Base-by-base conservation (phyloP, 2,113 vertebrate species). In the Lanius ludovicianus region DNA sequence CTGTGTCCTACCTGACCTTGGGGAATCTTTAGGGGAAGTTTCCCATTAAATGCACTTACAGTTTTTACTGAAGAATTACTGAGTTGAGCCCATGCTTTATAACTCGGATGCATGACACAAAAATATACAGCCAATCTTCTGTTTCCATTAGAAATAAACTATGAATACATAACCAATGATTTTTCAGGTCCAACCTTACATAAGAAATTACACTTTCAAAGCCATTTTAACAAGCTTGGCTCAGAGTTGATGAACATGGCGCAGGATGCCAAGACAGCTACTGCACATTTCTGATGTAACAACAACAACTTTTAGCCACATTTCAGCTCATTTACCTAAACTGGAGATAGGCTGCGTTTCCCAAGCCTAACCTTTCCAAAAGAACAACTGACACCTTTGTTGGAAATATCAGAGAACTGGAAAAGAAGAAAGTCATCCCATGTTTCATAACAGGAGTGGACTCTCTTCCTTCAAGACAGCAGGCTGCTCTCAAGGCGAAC, bases 1-100 rank as follows among this genome's bases (percentile, higher is more conserved):
- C 93, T 67, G n/a, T 68, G 69, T 88, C 76, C 95, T 94, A 2
- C 47, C 64, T 75, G 83, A 94, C 88, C 83, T 89, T 96, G 92
- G 65, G 69, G 83, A 88, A 88, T 78, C 85, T 93, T 86, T 33
- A 75, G 76, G 75, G 28, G 50, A 86, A 78, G 37, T 15, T 88
- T 75, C 85, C 60, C 74, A 90, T 57, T 68, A 68, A 74, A 77
- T 7, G 18, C 76, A 86, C 27, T 55, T 77, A 76, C 37, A 71
- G 56, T 9, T 96, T 87, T 92, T 57, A 56, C 79, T 71, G 42
- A 63, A 56, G 42, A 74, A 84, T 81, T 71, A 59, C 60, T 6
- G 31, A 47, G 41, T 9, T 49, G 37, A 41, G n/a, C 31, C 42
- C 21, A 3, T 10, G 44, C 57, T 84, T 77, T 47, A 3, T 27